A percentile compares a stretch with the other conserved stretches of the same genome.
Conservation (phyloP, 2,797 vertebrate species). For the Selene dorsalis region DNA sequence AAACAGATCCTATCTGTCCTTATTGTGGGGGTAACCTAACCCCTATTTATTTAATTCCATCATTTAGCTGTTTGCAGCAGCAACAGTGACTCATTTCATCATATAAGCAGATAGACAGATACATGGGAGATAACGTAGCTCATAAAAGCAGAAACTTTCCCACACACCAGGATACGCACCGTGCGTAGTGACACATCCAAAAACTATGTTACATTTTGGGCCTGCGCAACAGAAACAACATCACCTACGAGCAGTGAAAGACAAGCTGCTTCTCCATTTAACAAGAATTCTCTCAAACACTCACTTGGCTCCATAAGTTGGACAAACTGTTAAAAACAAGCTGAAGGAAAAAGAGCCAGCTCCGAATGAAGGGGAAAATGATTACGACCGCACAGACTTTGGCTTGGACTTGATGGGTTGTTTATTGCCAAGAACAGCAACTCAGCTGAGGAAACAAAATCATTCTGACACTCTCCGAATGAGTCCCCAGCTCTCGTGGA, state of each 20-base stretch:
- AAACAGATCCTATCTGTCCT: conserved; percentile 77
- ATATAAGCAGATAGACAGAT: conserved; percentile 51
- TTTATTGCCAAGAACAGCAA: conserved; percentile 78
- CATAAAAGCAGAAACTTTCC: conserved; percentile 39
- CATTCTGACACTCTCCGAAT: conserved; percentile 64
- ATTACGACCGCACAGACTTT: conserved; percentile 66
- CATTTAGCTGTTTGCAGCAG: conserved; percentile 57
- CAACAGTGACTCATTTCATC: conserved; percentile 75
- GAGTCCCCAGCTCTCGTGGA: conserved; percentile 45
- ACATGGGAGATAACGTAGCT: conserved; percentile 19
- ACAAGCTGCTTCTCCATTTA: conserved; percentile 20
- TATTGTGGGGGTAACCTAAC: conserved; percentile 57
- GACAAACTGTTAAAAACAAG: conserved; percentile 56
- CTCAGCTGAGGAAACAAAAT: conserved; percentile 58
- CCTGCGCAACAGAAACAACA: conserved; percentile 6
- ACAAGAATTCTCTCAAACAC: conserved; percentile 43
- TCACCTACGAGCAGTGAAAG: conserved; percentile 10
- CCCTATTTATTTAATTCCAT: conserved; percentile 74
- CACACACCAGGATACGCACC: conserved; percentile 8
- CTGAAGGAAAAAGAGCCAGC: conserved; percentile 51
- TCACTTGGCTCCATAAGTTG: conserved; percentile 45
- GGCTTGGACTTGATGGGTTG: conserved; percentile 52
- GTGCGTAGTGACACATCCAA: conserved; percentile 18
- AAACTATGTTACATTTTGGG: not conserved
- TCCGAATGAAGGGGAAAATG: conserved; percentile 51